These are phyloP conservation scores for Macrocentrus cingulum DNA, from an alignment of 1,140 invertebrate species.

Conservation along the genomic window DNA sequence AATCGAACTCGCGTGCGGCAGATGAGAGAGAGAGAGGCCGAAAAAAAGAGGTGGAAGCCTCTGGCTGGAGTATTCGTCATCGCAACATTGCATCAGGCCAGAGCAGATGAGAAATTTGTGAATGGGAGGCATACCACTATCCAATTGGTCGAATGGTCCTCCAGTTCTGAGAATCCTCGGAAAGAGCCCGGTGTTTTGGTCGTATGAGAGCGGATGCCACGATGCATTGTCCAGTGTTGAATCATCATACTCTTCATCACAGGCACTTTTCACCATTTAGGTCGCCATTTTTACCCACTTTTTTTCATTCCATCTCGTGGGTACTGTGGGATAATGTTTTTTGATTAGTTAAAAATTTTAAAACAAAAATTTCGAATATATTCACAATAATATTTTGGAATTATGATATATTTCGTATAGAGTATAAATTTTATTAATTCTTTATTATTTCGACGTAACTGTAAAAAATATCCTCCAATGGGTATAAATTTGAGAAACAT, in stretches of 20 bases:
- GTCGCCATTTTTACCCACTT: constrained; percentile 1
- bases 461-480: too few relatives aligned
- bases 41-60: background rate
- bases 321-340: too few relatives aligned
- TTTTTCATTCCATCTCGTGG: background rate
- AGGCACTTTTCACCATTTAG: background rate
- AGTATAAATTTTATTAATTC: too few relatives aligned
- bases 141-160: background rate
- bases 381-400: too few relatives aligned
- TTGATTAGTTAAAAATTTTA: too few relatives aligned
- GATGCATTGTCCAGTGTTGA: background rate
- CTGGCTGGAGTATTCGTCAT: background rate
- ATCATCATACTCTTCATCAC: constrained; percentile 5
- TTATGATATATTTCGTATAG: too few relatives aligned
- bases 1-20: background rate
- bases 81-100: background rate
- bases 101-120: background rate
- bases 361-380: too few relatives aligned
- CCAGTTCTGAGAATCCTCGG: background rate
- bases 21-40: background rate
- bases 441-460: too few relatives aligned
- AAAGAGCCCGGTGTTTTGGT: too few relatives aligned
- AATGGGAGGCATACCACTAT: background rate
- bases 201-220: background rate
- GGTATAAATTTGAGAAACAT: too few relatives aligned